Evolutionary conservation across 1,140 invertebrate genomes (phyloP).

Genomic region (Bombus impatiens): DNA sequence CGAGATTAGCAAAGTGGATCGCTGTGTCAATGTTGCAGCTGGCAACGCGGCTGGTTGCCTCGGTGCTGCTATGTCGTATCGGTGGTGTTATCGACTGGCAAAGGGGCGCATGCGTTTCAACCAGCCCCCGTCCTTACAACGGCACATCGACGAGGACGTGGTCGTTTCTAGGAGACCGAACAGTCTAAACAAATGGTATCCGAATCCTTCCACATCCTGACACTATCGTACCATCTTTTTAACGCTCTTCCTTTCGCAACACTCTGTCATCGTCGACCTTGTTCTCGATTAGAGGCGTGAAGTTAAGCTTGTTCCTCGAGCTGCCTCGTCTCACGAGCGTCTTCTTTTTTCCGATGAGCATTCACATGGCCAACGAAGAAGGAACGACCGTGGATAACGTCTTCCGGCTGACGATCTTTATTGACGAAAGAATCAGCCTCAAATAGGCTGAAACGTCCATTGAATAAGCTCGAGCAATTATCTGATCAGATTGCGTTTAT

Average conservation of each 20-base stretch:
- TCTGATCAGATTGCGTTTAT: neutral
- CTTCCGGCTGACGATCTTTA: neutral
- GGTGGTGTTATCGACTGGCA: slow-evolving; percentile 66
- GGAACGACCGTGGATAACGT: neutral
- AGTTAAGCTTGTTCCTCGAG: neutral
- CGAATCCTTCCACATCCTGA: neutral
- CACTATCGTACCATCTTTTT: neutral
- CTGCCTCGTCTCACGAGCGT: too few relatives aligned
- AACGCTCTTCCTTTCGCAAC: neutral
- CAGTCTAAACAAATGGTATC: slow-evolving; percentile 45
- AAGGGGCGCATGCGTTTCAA: slow-evolving; percentile 56
- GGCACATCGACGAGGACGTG: slow-evolving; percentile 20
- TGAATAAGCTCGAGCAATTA: neutral
- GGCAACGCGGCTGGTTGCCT: slow-evolving; percentile 48
- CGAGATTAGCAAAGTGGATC: slow-evolving; percentile 52
- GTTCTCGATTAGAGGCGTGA: neutral
- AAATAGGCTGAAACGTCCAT: neutral
- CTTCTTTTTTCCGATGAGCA: neutral
- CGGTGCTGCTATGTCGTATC: slow-evolving; percentile 41
- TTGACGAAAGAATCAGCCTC: neutral
- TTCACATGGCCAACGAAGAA: neutral
- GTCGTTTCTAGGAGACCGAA: slow-evolving; percentile 48
- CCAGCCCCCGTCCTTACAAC: slow-evolving; percentile 39
- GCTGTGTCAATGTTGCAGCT: slow-evolving; percentile 56
- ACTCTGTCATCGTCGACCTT: neutral